Conservation (phyloP, 2,888 invertebrate genomes). For the Eudemis profundana region DNA sequence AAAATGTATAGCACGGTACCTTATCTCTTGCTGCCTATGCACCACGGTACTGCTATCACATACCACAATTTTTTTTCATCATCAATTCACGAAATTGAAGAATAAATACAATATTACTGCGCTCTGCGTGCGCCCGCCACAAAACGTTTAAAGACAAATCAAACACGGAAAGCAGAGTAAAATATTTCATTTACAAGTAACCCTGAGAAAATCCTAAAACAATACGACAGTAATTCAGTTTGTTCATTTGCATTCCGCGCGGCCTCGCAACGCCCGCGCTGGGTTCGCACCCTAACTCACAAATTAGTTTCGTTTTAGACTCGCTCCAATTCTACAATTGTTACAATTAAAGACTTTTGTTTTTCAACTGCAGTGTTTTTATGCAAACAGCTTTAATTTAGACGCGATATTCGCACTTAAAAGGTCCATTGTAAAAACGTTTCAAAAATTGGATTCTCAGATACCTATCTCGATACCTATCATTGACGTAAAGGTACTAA, state of each 20-base stretch:
- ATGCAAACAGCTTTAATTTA: constrained; percentile 31
- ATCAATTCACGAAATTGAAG: too few relatives aligned
- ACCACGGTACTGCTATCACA: too few relatives aligned
- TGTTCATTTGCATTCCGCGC: constrained; percentile 41
- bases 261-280: constrained; percentile 25
- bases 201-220: constrained; percentile 35
- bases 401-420: constrained; percentile 1
- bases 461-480: too few relatives aligned
- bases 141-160: constrained; percentile 3
- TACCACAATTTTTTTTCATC: too few relatives aligned
- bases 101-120: too few relatives aligned
- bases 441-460: background rate
- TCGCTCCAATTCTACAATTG: constrained; percentile 35
- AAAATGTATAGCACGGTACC: too few relatives aligned
- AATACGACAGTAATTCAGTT: constrained; percentile 42
- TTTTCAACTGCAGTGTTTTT: constrained; percentile 30
- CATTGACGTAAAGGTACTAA: too few relatives aligned
- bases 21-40: too few relatives aligned
- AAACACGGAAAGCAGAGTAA: constrained; percentile 16
- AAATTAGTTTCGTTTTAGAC: constrained; percentile 41
- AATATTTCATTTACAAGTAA: constrained; percentile 27
- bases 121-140: too few relatives aligned
- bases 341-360: constrained; percentile 37
- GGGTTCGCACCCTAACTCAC: constrained; percentile 37
- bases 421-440: background rate